A percentile compares a stretch with the other conserved stretches of the same genome.
These are phyloP conservation scores for Hystrix cristata DNA, from an alignment of 2,113 vertebrate genomes.

Conservation along the genomic window DNA sequence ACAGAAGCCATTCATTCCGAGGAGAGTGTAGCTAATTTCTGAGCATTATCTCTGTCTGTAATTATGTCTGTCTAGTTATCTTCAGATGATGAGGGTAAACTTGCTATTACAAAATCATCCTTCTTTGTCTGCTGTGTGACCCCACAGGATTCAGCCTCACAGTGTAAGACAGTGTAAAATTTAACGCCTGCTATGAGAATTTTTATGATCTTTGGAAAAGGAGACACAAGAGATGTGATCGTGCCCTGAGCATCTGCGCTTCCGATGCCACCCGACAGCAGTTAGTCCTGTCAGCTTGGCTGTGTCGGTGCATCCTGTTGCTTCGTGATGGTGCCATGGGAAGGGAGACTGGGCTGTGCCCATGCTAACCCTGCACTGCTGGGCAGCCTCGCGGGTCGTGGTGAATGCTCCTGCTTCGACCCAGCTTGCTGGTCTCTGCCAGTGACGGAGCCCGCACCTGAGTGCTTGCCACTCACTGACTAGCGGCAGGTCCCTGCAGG, in stretches of 20 bases:
- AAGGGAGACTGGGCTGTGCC: neutral
- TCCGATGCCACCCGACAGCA: neutral
- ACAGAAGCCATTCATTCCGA: neutral
- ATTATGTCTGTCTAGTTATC: constrained; percentile 10
- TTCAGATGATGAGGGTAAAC: neutral
- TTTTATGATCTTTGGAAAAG: constrained; percentile 24
- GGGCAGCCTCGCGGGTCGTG: constrained; percentile 4
- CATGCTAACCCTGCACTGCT: neutral
- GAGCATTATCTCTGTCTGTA: neutral
- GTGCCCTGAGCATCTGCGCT: neutral
- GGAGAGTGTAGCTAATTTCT: neutral
- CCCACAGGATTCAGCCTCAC: neutral
- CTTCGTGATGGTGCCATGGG: neutral
- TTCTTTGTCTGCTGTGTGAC: neutral
- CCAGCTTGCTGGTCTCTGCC: constrained; percentile 38
- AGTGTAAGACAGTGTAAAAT: neutral
- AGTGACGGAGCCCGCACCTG: constrained; percentile 42
- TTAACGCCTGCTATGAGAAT: neutral
- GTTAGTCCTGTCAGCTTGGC: neutral
- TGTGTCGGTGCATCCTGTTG: neutral
- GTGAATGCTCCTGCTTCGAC: constrained; percentile 50
- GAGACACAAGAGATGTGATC: neutral
- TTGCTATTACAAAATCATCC: neutral
- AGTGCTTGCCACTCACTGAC: constrained; percentile 43
- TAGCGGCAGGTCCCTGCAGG: constrained; percentile 44